phyloP scores from a whole-genome alignment of 2,797 vertebrate genomes.

The Helarctos malayanus region DNA sequence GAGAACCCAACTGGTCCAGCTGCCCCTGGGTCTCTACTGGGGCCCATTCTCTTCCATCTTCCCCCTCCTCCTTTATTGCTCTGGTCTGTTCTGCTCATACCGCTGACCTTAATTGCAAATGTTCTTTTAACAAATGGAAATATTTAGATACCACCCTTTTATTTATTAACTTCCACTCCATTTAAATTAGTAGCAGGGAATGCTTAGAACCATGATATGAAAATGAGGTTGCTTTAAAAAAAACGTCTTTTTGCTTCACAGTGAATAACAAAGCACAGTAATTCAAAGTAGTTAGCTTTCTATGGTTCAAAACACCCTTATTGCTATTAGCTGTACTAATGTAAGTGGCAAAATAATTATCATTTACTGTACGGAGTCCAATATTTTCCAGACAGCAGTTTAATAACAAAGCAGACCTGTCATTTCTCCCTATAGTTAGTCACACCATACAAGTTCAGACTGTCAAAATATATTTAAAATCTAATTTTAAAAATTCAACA shows the following conservation, averaged over 20 bases:
- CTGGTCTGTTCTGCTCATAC: background rate
- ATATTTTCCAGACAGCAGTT: slow-evolving; percentile 88
- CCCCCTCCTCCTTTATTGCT: background rate
- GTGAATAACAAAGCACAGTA: slow-evolving; percentile 81
- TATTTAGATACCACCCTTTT: slow-evolving; percentile 42
- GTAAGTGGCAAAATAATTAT: slow-evolving; percentile 89
- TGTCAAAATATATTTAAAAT: slow-evolving; percentile 90
- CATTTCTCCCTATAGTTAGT: slow-evolving; percentile 85
- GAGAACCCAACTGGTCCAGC: background rate
- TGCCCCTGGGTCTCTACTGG: fast-evolving
- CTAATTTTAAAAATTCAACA: slow-evolving; percentile 85
- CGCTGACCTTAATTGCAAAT: slow-evolving; percentile 25
- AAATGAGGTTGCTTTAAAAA: slow-evolving; percentile 82
- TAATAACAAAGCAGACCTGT: slow-evolving; percentile 89
- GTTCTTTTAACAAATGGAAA: slow-evolving; percentile 69
- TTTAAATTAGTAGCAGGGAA: slow-evolving; percentile 82
- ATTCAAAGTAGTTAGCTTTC: slow-evolving; percentile 79
- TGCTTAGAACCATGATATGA: slow-evolving; percentile 68
- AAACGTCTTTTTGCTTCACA: slow-evolving; percentile 71
- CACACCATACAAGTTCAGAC: slow-evolving; percentile 85
- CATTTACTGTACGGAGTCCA: slow-evolving; percentile 85
- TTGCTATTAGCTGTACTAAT: slow-evolving; percentile 86
- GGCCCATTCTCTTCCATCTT: background rate
- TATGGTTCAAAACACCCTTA: slow-evolving; percentile 77
- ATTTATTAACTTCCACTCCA: slow-evolving; percentile 77